Evolutionary conservation across 2,797 vertebrate species (phyloP).

Genomic region (Enteromius mattozi): DNA sequence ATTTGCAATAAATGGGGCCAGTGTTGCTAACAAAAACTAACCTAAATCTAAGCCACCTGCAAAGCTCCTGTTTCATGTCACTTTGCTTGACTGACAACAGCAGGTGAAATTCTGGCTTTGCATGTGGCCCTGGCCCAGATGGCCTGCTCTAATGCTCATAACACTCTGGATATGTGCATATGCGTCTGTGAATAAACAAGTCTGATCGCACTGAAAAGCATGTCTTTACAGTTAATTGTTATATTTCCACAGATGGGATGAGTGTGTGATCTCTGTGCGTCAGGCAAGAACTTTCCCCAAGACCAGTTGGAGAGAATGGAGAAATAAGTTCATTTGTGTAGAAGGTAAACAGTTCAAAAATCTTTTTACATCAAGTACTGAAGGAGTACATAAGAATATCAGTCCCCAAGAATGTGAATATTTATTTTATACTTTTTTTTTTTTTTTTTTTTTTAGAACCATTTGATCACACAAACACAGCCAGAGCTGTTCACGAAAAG

Average conservation of each 20-base stretch:
- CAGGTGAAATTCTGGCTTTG: slow-evolving; percentile 76
- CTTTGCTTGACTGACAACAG: slow-evolving; percentile 75
- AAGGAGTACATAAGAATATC: not conserved
- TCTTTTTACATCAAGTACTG: not conserved
- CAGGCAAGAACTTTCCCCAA: slow-evolving; percentile 87
- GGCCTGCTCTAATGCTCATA: slow-evolving; percentile 39
- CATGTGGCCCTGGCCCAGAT: slow-evolving; percentile 45
- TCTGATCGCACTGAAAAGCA: slow-evolving; percentile 26
- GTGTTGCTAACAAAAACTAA: slow-evolving; percentile 46
- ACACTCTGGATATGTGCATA: slow-evolving; percentile 12
- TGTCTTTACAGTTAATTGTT: slow-evolving; percentile 32
- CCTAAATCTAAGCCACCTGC: slow-evolving; percentile 48
- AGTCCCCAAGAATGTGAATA: not conserved
- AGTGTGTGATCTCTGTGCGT: slow-evolving; percentile 89
- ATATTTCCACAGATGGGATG: slow-evolving; percentile 83
- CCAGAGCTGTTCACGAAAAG: slow-evolving; percentile 93
- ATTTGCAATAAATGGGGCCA: slow-evolving; percentile 17
- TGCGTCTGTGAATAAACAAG: not conserved
- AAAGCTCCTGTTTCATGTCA: slow-evolving; percentile 75
- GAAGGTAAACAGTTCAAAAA: slow-evolving; percentile 82
- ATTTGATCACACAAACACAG: slow-evolving; percentile 93
- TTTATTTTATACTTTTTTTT: too few relatives aligned
- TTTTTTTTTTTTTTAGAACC: slow-evolving; percentile 83
- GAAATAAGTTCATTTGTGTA: slow-evolving; percentile 92
- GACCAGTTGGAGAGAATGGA: slow-evolving; percentile 84